Evolutionary conservation across 2,113 vertebrate genomes (phyloP), one percentile per base, ranked within the genome.

Genomic region (Ptychochromis oligacanthus): DNA sequence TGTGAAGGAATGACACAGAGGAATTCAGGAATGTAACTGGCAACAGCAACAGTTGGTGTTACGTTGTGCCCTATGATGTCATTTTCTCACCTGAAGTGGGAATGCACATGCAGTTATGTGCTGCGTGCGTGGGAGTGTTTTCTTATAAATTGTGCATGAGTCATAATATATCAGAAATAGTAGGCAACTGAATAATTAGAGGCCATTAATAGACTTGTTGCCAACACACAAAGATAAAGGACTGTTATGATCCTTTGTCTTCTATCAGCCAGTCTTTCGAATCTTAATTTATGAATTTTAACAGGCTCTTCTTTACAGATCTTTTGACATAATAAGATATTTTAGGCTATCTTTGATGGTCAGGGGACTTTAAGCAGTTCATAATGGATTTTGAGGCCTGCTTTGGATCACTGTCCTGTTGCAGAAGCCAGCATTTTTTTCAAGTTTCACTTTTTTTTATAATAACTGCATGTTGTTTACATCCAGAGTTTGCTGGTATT

Each of bases 21-120:
- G 85, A 88, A 84, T 80, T 83, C 64, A 87, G 82, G 91, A 92
- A 88, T 94, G 84, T 55, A 61, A 62, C 13, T 15, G 59, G 59
- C 89, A 91, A 88, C 87, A 79, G 77, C 80, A 70, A 62, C 82
- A 87, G 70, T 74, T 62, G 61, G 72, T 22, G 38, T 85, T 77
- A 18, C n/a, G 15, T 36, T 31, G 55, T 55, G 74, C 57, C 4
- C 2, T 52, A 75, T 79, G 79, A 90, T 83, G 74, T 93, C 28
- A 89, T 75, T 80, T 31, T 80, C 14, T 83, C 59, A 74, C 55
- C 79, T 38, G 28, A 43, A 61, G 60, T 31, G 9, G 40, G 56
- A 61, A 6, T 58, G 13, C 79, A 74, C 26, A 36, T 72, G 26
- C 80, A 14, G 20, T 62, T 34, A 22, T 59, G 43, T 49, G 17